Evolutionary conservation across 2,113 vertebrate species (phyloP).

Genomic region (Cephalophus harveyi): DNA sequence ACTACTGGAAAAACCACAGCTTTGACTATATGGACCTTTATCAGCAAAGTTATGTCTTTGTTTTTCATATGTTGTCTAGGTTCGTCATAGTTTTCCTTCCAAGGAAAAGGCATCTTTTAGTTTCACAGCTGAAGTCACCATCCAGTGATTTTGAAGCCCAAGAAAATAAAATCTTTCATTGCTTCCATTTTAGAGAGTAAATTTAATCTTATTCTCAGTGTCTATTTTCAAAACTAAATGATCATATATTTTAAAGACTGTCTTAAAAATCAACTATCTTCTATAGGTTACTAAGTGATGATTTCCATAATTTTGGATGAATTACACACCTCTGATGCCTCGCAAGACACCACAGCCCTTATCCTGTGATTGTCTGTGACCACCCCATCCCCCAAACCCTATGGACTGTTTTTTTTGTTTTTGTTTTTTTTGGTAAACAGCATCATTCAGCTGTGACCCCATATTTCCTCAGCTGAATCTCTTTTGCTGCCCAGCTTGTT

Average conservation of each 20-base stretch:
- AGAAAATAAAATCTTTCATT: not conserved
- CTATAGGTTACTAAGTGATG: not conserved
- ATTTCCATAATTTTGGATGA: not conserved
- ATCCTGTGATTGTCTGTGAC: too few species aligned
- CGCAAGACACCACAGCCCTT: too few species aligned
- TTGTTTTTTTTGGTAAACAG: not conserved
- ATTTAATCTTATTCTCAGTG: not conserved
- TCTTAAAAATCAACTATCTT: not conserved
- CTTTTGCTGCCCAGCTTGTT: not conserved
- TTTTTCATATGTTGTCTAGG: not conserved
- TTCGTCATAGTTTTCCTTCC: not conserved
- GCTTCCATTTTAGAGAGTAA: not conserved
- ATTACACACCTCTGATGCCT: not conserved
- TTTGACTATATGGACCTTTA: not conserved
- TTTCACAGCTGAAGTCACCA: not conserved
- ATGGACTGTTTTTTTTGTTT: not conserved
- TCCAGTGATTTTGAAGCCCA: not conserved
- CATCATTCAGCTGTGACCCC: not conserved
- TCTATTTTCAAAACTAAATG: not conserved
- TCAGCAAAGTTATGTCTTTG: not conserved
- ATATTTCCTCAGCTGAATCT: not conserved
- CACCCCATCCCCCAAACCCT: too few species aligned
- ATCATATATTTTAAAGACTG: not conserved
- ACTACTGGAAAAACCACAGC: not conserved
- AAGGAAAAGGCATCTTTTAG: not conserved